Base-by-base conservation (phyloP, 2,888 invertebrate species). In the Ernsta delagoae region DNA sequence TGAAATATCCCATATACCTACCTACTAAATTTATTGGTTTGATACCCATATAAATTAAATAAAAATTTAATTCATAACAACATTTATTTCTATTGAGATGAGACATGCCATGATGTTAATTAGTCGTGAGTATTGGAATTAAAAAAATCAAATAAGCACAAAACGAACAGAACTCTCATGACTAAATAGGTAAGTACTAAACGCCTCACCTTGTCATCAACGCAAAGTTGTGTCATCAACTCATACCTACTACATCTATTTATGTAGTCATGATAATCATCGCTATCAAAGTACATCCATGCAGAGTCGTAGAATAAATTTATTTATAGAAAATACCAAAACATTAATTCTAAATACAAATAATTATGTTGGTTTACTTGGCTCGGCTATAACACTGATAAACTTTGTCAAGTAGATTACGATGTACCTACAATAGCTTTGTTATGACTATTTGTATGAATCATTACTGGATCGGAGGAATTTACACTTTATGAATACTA, bases 401-500 rank as follows among this genome's bases (percentile, higher is more conserved):
- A 50, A 50, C 16, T 50, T 50, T 16, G 50, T 16, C 16, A 50
- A 50, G 16, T 50, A 50, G 16, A 7, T 50, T 50, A 50, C 50
- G 50, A 50, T 50, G 8, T 50, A 50, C 48, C 6, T 24, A 24
- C 24, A 24, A 48, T 16, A 12, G 16, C 12, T 12, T 48, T 16
- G 16, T 48, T 48, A 48, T 48, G 48, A 48, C 48, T 48, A 48
- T n/a, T n/a, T 24, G 24, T 24, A 24, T 48, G 48, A 48, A 48
- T 48, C 48, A 48, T 50, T 12, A 16, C 6, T 50, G 16, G 50
- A 11, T 45, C 45, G 4, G 45, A 45, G 45, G 45, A 45, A 45
- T n/a, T 4, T 45, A n/a, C 11, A 45, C 11, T 45, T 45, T 43
- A 43, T 43, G 2, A 43, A 43, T 43, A 9, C 9, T 8, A 41